These are phyloP conservation scores for Schizothorax lantsangensis DNA, from an alignment of 2,797 vertebrate genomes.

Conservation along the genomic window DNA sequence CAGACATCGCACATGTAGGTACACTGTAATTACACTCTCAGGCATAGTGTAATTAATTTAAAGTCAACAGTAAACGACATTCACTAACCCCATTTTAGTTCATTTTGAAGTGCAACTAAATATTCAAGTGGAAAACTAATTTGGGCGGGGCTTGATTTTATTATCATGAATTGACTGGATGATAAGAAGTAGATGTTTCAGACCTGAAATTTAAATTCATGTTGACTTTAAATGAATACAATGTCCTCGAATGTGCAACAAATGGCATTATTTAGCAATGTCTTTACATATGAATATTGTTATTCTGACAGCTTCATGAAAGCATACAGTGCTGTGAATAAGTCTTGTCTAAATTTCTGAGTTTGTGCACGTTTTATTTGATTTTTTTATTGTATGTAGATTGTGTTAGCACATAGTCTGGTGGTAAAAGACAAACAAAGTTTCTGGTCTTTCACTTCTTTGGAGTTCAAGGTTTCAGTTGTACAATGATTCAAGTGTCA, in stretches of 20 bases:
- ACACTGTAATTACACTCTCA: slow-evolving; percentile 21
- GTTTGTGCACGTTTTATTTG: neutral
- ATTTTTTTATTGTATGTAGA: neutral
- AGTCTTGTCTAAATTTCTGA: neutral
- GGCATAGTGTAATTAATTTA: neutral
- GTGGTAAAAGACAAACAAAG: neutral
- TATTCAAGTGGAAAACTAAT: neutral
- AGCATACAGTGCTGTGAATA: slow-evolving; percentile 6
- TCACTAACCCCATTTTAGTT: neutral
- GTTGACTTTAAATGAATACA: slow-evolving; percentile 19
- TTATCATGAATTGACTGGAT: neutral
- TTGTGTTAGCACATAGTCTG: no score
- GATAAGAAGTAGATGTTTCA: neutral
- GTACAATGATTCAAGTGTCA: neutral
- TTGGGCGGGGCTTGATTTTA: neutral
- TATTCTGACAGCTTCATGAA: slow-evolving; percentile 14
- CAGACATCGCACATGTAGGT: slow-evolving; percentile 38
- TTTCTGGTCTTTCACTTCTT: neutral
- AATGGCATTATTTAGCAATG: neutral
- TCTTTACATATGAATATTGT: neutral
- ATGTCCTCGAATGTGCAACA: neutral
- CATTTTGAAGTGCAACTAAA: neutral
- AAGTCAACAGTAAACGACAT: slow-evolving; percentile 19
- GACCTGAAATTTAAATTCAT: neutral
- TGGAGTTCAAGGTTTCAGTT: neutral